phyloP scores from a whole-genome alignment of 2,888 invertebrate species.

The Timema podura region DNA sequence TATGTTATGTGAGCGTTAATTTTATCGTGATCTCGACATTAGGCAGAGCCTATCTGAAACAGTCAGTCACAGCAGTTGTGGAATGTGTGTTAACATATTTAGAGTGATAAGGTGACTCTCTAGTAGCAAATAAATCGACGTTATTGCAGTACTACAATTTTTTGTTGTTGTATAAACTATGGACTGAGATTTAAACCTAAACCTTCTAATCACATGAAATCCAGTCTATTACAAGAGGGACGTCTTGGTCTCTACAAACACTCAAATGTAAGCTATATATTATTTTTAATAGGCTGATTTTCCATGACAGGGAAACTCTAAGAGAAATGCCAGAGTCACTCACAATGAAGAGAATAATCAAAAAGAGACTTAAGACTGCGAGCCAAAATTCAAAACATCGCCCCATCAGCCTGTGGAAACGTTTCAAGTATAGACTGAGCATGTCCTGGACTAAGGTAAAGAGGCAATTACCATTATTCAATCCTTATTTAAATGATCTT shows the following conservation, averaged over 20 bases:
- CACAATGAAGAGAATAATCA: slow-evolving; percentile 63
- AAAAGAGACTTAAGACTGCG: slow-evolving; percentile 57
- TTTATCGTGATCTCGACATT: too few relatives aligned
- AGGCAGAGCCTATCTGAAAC: too few relatives aligned
- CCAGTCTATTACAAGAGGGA: background rate
- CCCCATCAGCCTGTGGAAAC: slow-evolving; percentile 53
- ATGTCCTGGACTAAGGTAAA: slow-evolving; percentile 56
- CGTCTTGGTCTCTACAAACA: background rate
- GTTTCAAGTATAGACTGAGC: slow-evolving; percentile 55
- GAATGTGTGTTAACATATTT: too few relatives aligned
- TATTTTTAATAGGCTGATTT: background rate
- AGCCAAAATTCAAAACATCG: slow-evolving; percentile 53
- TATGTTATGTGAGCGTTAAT: too few relatives aligned
- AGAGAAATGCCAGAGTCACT: slow-evolving; percentile 65
- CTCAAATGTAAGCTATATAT: background rate
- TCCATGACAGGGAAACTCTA: slow-evolving; percentile 55
- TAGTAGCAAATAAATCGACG: too few relatives aligned
- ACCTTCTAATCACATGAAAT: too few relatives aligned
- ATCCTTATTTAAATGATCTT: too few relatives aligned
- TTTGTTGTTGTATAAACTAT: too few relatives aligned
- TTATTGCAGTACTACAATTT: too few relatives aligned
- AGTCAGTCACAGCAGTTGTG: too few relatives aligned
- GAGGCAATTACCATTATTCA: background rate
- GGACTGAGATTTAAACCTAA: too few relatives aligned
- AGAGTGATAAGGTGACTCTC: too few relatives aligned